Evolutionary conservation across 2,797 vertebrate species (phyloP).

Genomic region (Arctocebus calabarensis): DNA sequence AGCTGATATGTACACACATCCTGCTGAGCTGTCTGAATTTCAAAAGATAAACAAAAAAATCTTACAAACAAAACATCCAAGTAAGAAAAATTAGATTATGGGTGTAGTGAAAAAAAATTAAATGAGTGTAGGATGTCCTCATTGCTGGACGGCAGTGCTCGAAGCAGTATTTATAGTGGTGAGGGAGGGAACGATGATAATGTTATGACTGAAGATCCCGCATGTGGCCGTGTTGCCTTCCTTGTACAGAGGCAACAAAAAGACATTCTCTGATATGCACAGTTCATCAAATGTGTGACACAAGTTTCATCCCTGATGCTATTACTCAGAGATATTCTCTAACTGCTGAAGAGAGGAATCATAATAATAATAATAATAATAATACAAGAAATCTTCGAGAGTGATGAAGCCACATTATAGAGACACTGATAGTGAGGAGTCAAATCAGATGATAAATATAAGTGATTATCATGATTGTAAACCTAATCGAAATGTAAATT

Average conservation of each 20-base stretch:
- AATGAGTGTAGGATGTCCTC: not conserved
- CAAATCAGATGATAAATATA: not conserved
- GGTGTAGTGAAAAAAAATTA: not conserved
- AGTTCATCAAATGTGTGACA: not conserved
- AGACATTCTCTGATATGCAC: not conserved
- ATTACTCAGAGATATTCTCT: not conserved
- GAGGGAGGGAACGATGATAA: not conserved
- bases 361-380: not conserved
- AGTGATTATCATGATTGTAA: slow-evolving; percentile 13
- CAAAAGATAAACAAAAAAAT: slow-evolving; percentile 54
- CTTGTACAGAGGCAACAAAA: not conserved
- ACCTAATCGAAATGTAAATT: slow-evolving; percentile 41
- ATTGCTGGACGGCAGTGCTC: not conserved
- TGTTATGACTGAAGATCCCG: not conserved
- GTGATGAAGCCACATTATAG: not conserved
- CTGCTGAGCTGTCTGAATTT: slow-evolving; percentile 70
- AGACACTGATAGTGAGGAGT: not conserved
- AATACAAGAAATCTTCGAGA: not conserved
- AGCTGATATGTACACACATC: slow-evolving; percentile 52
- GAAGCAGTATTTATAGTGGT: not conserved
- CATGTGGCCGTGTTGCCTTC: not conserved
- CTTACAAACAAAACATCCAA: slow-evolving; percentile 27
- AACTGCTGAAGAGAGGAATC: not conserved
- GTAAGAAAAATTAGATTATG: slow-evolving; percentile 48
- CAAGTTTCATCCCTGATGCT: not conserved